These are phyloP conservation scores for Blomia tropicalis DNA, from an alignment of 2,888 invertebrate genomes.

Conservation along the genomic window DNA sequence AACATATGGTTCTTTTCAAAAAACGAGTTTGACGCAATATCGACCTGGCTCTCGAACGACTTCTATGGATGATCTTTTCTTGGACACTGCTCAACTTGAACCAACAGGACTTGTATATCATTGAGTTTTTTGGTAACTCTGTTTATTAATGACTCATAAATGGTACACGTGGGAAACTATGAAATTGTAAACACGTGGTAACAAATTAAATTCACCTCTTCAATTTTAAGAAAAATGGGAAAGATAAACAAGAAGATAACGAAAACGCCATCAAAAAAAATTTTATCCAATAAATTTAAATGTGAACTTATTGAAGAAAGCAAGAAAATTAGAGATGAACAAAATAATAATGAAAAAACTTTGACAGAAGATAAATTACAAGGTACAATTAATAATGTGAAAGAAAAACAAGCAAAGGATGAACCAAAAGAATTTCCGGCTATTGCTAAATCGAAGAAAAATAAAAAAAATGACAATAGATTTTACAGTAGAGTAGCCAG, in stretches of 20 bases:
- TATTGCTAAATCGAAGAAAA: neutral
- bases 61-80: no score
- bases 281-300: neutral
- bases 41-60: no score
- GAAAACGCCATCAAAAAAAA: neutral
- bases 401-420: neutral
- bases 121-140: neutral
- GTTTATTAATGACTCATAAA: neutral
- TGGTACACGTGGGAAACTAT: neutral
- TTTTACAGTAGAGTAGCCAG: slow-evolving; percentile 21
- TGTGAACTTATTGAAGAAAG: slow-evolving; percentile 1
- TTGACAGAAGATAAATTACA: neutral
- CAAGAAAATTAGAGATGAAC: neutral
- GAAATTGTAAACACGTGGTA: neutral
- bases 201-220: neutral
- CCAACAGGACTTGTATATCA: neutral
- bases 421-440: neutral
- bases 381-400: no score
- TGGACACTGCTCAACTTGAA: no score
- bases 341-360: neutral
- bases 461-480: slow-evolving; percentile 16
- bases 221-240: neutral
- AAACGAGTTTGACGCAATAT: neutral
- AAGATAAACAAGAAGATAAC: slow-evolving; percentile 5
- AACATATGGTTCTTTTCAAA: no score